Percentiles rank a stretch among this genome's conserved stretches.
These are phyloP conservation scores for Epinephelus malabaricus DNA, from an alignment of 2,797 vertebrate genomes.

Conservation along the genomic window DNA sequence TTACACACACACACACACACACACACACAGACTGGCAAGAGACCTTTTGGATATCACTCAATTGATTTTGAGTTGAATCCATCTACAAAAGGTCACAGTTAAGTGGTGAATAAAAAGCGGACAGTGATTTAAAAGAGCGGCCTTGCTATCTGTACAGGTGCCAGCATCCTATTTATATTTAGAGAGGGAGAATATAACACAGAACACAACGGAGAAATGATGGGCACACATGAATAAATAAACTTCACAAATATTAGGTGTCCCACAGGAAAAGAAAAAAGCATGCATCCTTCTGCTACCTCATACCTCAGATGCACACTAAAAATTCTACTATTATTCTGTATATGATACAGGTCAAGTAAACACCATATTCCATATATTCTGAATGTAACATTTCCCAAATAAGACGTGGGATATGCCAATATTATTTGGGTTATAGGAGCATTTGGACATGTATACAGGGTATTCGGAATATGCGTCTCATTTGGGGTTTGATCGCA, in stretches of 20 bases:
- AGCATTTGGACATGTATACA: too few relatives aligned
- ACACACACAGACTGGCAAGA: conserved; percentile 16
- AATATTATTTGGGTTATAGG: too few relatives aligned
- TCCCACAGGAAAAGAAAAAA: background rate
- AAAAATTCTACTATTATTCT: too few relatives aligned
- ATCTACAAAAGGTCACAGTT: conserved; percentile 61
- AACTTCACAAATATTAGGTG: background rate
- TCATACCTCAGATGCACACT: too few relatives aligned
- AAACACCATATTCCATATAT: too few relatives aligned
- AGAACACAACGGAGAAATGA: conserved; percentile 7
- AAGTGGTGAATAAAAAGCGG: conserved; percentile 56
- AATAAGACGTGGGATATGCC: too few relatives aligned
- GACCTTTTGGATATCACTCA: conserved; percentile 40
- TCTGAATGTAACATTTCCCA: too few relatives aligned
- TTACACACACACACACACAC: conserved; percentile 13
- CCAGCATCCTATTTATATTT: conserved; percentile 22
- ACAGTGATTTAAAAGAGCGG: conserved; percentile 39
- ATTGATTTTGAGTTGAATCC: conserved; percentile 57
- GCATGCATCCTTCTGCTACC: background rate
- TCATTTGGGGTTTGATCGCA: too few relatives aligned
- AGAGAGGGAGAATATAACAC: background rate
- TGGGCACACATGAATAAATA: conserved; percentile 8
- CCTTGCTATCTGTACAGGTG: conserved; percentile 15
- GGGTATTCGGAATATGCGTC: too few relatives aligned
- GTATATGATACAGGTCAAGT: too few relatives aligned